Evolutionary conservation across 2,797 vertebrate species (phyloP), one percentile per base, ranked within the genome.

Genomic region (Silurus aristotelis): DNA sequence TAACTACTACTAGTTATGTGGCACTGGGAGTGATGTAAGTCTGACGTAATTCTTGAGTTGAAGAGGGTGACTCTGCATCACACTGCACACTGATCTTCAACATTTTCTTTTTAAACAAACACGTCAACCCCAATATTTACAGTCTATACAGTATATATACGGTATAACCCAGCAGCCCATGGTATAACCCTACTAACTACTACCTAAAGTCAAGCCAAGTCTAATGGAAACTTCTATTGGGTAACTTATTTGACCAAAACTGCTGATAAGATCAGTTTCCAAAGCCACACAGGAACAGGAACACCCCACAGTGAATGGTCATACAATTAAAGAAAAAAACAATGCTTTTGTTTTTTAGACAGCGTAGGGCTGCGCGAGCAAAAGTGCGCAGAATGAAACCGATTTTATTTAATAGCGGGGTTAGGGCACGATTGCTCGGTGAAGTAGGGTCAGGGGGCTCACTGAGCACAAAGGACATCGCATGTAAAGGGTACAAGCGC

Each of bases 211-310:
- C 58, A 63, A 63, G 58, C 55, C 56, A 58, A 31, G 5, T 19
- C 58, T 27, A n/a, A 43, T 63, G 58, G 58, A 79, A 63, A 43
- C 31, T 13, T 58, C 52, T n/a, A n/a, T 48, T 6, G 9, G 14
- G 52, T 20, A 60, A 14, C 14, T 27, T 56, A 60, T 15, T 43
- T 63, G 76, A 63, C 76, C 76, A 79, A 46, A 79, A 43, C 76
- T 63, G 58, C 76, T 63, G 76, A 61, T 79, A 79, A 79, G 27
- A 61, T 14, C 56, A 79, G 58, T 79, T 79, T 79, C 31, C 31
- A 63, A 79, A 79, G 20, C 15, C 3, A 5, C 60, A 80, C 20
- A 48, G 43, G 3, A 46, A 64, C 38, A n/a, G 48, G 1, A 6
- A 80, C n/a, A 25, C 22, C 43, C 48, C 38, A 10, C 20, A 10